A percentile compares a stretch with the other conserved stretches of the same genome.
These are phyloP conservation scores for Porites australiensis DNA, from an alignment of 64 coral and sea anemone genomes.

Conservation along the genomic window DNA sequence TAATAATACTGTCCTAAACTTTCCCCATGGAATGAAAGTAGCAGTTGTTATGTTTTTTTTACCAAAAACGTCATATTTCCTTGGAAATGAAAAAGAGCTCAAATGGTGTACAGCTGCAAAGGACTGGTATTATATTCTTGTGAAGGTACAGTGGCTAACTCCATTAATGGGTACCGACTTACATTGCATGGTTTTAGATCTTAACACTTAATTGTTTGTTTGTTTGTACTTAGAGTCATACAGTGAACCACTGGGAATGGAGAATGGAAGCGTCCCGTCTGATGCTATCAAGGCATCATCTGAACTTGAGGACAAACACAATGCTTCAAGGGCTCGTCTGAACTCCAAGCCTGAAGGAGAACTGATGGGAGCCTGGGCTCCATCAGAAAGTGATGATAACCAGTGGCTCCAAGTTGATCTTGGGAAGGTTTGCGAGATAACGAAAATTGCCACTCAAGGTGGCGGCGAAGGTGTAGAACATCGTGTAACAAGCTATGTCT, in stretches of 20 bases:
- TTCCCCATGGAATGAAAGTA: too few relatives aligned
- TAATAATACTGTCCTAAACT: too few relatives aligned
- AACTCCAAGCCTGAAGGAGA: constrained; percentile 77
- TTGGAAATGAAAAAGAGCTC: too few relatives aligned
- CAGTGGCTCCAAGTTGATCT: constrained; percentile 89
- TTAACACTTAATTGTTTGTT: not conserved
- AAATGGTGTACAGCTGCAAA: too few relatives aligned
- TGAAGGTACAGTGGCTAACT: too few relatives aligned
- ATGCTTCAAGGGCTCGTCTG: constrained; percentile 71
- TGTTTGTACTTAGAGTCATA: not conserved
- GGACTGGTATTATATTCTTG: too few relatives aligned
- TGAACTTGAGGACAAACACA: constrained; percentile 71
- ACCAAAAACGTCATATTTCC: too few relatives aligned
- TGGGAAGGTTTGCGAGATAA: constrained; percentile 75
- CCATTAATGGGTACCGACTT: not conserved
- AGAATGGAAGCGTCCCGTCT: constrained; percentile 43
- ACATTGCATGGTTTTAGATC: not conserved
- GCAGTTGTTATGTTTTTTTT: too few relatives aligned
- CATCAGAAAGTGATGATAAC: constrained; percentile 82
- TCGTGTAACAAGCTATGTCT: constrained; percentile 71
- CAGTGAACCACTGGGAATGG: constrained; percentile 40
- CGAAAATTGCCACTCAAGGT: constrained; percentile 77
- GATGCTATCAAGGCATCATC: constrained; percentile 74
- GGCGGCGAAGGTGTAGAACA: constrained; percentile 63
- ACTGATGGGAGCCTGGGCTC: constrained; percentile 76